phyloP scores from a whole-genome alignment of 2,888 invertebrate genomes.

The Apodemia zela region DNA sequence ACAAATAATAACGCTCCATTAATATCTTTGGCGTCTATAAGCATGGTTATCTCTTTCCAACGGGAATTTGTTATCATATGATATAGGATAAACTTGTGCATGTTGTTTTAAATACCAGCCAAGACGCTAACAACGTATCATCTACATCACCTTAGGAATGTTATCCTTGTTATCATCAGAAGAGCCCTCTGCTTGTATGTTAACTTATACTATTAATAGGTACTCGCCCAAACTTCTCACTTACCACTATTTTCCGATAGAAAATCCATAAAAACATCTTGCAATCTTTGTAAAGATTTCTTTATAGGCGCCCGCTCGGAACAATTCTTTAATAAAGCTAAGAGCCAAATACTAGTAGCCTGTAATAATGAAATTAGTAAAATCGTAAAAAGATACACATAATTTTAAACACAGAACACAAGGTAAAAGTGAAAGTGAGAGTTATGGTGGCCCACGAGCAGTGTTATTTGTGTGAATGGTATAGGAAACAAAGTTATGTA shows the following conservation, averaged over 20 bases:
- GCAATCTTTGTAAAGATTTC: slow-evolving; percentile 83
- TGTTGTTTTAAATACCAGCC: too few relatives aligned
- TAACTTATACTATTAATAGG: not conserved
- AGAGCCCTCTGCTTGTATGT: not conserved
- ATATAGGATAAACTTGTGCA: too few relatives aligned
- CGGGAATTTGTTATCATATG: too few relatives aligned
- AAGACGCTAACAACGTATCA: too few relatives aligned
- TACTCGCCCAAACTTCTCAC: slow-evolving; percentile 29
- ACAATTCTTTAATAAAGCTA: slow-evolving; percentile 91
- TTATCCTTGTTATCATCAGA: not conserved
- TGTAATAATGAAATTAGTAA: slow-evolving; percentile 44
- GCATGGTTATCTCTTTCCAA: too few relatives aligned
- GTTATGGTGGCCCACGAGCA: too few relatives aligned
- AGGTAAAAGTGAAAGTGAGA: not conserved
- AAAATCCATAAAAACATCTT: slow-evolving; percentile 92
- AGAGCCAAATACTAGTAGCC: slow-evolving; percentile 93
- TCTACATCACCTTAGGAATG: too few relatives aligned
- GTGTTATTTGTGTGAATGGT: too few relatives aligned
- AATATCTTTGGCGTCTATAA: too few relatives aligned
- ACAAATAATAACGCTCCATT: too few relatives aligned
- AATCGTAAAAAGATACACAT: not conserved
- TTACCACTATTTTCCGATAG: slow-evolving; percentile 94
- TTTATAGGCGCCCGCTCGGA: slow-evolving; percentile 85
- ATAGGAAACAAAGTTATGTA: too few relatives aligned
- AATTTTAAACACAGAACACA: not conserved